A percentile compares a stretch with the other conserved stretches of the same genome.
Conservation (phyloP, 2,113 vertebrate genomes). For the Rhinoptilus africanus region DNA sequence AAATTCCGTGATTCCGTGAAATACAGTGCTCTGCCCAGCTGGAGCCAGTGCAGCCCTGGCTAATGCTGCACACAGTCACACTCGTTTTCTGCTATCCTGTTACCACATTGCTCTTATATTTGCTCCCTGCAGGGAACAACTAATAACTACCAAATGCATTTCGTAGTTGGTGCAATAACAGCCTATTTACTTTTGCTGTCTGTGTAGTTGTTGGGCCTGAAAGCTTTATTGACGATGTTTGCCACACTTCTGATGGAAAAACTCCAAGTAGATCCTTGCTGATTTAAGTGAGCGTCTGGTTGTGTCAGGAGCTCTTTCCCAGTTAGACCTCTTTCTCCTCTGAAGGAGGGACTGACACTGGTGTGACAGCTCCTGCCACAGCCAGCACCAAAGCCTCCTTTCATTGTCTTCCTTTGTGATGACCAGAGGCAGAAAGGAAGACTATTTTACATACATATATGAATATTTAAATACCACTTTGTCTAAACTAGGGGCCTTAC, state of each 20-base stretch:
- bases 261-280: background rate
- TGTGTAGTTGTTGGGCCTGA: background rate
- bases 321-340: background rate
- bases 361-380: background rate
- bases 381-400: background rate
- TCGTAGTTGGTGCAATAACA: conserved; percentile 6
- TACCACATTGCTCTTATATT: conserved; percentile 17
- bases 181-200: background rate
- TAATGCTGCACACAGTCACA: background rate
- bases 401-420: background rate
- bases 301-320: background rate
- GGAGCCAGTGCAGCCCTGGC: background rate
- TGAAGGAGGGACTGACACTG: background rate
- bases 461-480: background rate
- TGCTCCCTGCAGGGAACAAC: conserved; percentile 39
- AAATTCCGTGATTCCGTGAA: too few relatives aligned
- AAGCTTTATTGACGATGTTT: conserved; percentile 43
- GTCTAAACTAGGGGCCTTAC: background rate
- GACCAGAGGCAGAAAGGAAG: background rate
- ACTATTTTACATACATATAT: background rate
- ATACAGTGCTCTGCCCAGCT: background rate
- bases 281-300: background rate
- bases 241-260: background rate
- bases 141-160: conserved; percentile 25
- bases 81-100: conserved; percentile 41